A percentile compares a stretch with the other conserved stretches of the same genome.
phyloP scores from a whole-genome alignment of 2,888 invertebrate genomes.

The Athalia circularis region DNA sequence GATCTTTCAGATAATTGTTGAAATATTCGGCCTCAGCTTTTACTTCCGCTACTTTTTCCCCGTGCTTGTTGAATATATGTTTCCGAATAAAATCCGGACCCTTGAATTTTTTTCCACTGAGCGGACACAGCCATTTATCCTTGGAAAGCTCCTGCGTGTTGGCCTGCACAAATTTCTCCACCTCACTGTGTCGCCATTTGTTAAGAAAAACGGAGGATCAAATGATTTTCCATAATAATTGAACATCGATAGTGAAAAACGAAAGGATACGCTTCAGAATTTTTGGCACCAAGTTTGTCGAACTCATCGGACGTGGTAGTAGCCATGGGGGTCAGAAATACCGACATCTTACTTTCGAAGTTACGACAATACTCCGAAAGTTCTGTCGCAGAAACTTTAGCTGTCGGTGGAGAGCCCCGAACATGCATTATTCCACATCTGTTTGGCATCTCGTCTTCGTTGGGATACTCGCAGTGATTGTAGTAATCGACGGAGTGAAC shows the following conservation, averaged over 20 bases:
- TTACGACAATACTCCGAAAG: constrained; percentile 84
- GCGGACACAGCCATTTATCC: constrained; percentile 99
- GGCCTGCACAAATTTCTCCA: constrained; percentile 95
- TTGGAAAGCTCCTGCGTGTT: constrained; percentile 98
- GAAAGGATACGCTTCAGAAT: constrained; percentile 77
- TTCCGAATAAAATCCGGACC: constrained; percentile 99
- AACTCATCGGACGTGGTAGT: constrained; percentile 83
- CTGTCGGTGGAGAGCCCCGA: constrained; percentile 89
- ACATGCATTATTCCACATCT: constrained; percentile 99
- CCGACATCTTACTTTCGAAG: constrained; percentile 94
- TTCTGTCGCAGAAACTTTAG: constrained; percentile 85
- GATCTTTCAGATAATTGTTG: constrained; percentile 96
- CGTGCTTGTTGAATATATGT: constrained; percentile 98
- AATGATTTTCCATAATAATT: not conserved
- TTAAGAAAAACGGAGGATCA: constrained; percentile 29
- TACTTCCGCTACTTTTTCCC: constrained; percentile 97
- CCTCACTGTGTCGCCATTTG: constrained; percentile 76
- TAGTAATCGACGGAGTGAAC: constrained; percentile 99
- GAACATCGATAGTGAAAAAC: not conserved
- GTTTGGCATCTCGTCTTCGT: constrained; percentile 99
- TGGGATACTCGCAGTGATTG: constrained; percentile 98
- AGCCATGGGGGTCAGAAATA: constrained; percentile 88
- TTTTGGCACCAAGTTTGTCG: constrained; percentile 89
- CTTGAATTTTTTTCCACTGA: constrained; percentile 99
- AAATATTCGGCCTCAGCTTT: constrained; percentile 98